Conservation (phyloP, 2,888 invertebrate species). For the Criorhina ranunculi region DNA sequence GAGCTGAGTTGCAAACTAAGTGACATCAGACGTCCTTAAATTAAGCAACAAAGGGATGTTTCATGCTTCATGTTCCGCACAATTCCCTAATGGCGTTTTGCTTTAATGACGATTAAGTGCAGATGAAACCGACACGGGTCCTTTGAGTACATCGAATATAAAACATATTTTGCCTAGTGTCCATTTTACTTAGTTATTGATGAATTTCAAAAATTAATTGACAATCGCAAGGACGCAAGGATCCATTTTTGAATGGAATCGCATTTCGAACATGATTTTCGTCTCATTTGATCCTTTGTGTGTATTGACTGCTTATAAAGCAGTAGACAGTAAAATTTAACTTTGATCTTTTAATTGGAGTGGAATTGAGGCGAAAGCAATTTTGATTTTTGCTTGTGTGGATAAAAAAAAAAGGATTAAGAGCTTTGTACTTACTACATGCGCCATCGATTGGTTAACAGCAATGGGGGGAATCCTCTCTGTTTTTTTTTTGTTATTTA, state of each 20-base stretch:
- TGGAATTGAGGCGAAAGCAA: conserved; percentile 39
- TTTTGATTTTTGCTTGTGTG: conserved; percentile 12
- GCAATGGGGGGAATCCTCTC: not conserved
- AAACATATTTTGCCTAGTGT: conserved; percentile 19
- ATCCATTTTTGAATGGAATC: conserved; percentile 19
- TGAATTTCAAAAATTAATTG: conserved; percentile 29
- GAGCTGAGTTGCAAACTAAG: conserved; percentile 51
- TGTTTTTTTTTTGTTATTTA: conserved; percentile 1
- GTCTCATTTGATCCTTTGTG: conserved; percentile 18
- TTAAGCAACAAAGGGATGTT: conserved; percentile 61
- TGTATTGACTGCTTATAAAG: conserved; percentile 9
- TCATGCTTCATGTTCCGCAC: conserved; percentile 17
- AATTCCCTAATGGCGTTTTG: conserved; percentile 58
- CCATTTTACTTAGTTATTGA: not conserved
- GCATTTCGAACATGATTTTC: conserved; percentile 35
- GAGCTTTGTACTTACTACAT: conserved; percentile 35
- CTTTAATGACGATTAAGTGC: conserved; percentile 61
- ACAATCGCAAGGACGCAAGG: conserved; percentile 6
- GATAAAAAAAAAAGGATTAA: conserved; percentile 40
- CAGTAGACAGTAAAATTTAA: conserved; percentile 34
- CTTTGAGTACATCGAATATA: conserved; percentile 16
- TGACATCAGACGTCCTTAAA: conserved; percentile 66
- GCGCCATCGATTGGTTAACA: conserved; percentile 25
- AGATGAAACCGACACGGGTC: conserved; percentile 19
- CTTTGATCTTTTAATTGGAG: conserved; percentile 63